Conservation (phyloP, 2,113 vertebrate species). For the Pomatorhinus ruficollis region DNA sequence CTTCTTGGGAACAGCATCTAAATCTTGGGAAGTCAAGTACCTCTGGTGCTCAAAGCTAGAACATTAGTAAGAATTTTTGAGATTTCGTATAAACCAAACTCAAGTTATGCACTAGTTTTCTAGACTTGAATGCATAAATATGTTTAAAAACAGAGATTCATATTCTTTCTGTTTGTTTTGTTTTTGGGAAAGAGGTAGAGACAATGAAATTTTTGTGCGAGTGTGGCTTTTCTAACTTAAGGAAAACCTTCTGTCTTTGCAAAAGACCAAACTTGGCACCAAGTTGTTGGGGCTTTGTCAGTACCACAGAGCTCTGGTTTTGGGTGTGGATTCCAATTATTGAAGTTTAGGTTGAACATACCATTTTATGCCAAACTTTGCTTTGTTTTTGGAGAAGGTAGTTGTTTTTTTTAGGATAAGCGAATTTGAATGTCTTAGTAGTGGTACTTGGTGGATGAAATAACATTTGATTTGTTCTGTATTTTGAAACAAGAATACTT, state of each 20-base stretch:
- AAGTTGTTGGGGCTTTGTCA: not conserved
- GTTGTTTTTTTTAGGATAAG: not conserved
- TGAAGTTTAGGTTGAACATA: not conserved
- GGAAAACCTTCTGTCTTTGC: not conserved
- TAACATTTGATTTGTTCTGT: not conserved
- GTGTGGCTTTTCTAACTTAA: not conserved
- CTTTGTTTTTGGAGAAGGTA: not conserved
- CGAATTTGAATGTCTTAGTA: not conserved
- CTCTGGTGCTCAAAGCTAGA: not conserved
- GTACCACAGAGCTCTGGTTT: not conserved
- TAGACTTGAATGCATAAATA: not conserved
- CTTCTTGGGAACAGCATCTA: not conserved
- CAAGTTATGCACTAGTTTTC: not conserved
- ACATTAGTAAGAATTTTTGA: not conserved
- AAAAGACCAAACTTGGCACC: not conserved
- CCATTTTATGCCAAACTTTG: not conserved
- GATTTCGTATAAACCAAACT: not conserved
- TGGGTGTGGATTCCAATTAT: not conserved
- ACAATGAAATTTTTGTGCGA: not conserved
- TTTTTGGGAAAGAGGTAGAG: not conserved
- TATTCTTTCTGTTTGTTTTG: fast-evolving
- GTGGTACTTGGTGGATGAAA: not conserved
- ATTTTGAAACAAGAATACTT: slow-evolving; percentile 13
- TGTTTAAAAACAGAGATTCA: not conserved
- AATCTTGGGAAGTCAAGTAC: not conserved